phyloP scores from a whole-genome alignment of 2,797 vertebrate species.

The Cheirogaleus major region DNA sequence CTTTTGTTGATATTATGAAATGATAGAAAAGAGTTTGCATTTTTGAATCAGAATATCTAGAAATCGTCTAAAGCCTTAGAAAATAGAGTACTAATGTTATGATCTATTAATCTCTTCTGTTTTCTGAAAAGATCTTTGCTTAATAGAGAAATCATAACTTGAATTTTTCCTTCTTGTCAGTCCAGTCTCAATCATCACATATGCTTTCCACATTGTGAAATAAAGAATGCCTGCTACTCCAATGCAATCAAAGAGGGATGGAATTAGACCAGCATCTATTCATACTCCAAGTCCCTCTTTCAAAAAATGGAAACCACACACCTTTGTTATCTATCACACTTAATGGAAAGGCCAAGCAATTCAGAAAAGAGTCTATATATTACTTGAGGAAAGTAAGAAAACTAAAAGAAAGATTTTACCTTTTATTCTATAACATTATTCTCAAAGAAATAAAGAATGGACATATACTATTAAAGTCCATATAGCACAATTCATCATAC shows the following conservation, averaged over 20 bases:
- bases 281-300: neutral
- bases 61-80: neutral
- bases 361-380: neutral
- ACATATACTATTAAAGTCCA: neutral
- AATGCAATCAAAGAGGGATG: neutral
- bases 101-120: neutral
- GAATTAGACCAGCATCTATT: neutral
- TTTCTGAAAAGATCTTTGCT: conserved; percentile 13
- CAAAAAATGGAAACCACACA: neutral
- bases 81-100: neutral
- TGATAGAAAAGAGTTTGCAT: neutral
- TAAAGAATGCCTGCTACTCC: neutral
- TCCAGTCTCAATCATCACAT: neutral
- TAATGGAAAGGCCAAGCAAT: neutral
- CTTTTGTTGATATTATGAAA: neutral
- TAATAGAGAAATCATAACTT: conserved; percentile 27
- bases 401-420: neutral
- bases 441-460: neutral
- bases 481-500: neutral
- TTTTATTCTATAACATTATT: neutral
- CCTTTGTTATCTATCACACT: neutral
- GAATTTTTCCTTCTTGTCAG: neutral
- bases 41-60: neutral
- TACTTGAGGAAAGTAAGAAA: neutral
- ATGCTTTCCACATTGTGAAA: neutral